Evolutionary conservation across 2,113 vertebrate species (phyloP).

Genomic region (Alligator mississippiensis): DNA sequence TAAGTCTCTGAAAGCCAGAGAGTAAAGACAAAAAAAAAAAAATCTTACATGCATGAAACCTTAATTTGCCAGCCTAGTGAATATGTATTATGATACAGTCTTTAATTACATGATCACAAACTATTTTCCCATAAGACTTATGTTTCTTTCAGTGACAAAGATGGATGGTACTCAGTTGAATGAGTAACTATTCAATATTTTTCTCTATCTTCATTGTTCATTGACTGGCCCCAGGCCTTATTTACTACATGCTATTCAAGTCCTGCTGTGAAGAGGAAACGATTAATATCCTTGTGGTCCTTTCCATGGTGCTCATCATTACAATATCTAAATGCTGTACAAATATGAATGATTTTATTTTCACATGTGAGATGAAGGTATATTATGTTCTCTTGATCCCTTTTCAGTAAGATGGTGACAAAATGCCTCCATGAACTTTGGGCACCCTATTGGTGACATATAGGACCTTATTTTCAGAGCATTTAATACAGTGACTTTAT

Average conservation of each 20-base stretch:
- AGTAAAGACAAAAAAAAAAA: neutral
- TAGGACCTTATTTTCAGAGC: neutral
- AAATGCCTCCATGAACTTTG: neutral
- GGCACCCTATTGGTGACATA: accelerated
- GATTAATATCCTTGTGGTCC: neutral
- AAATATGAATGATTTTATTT: neutral
- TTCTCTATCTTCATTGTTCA: neutral
- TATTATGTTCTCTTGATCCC: neutral
- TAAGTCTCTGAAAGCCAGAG: neutral
- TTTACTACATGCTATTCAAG: neutral
- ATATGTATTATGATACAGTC: neutral
- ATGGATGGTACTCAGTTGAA: neutral
- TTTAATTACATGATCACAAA: neutral
- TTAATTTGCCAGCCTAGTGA: neutral
- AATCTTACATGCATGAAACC: neutral
- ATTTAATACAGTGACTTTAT: neutral
- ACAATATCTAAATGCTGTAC: neutral
- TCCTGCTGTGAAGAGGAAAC: neutral
- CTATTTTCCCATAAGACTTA: neutral
- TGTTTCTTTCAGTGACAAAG: neutral
- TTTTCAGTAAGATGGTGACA: neutral
- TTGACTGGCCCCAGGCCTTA: neutral
- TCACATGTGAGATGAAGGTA: neutral
- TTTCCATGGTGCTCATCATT: neutral
- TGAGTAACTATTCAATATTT: accelerated